phyloP scores from a whole-genome alignment of 1,140 invertebrate genomes.

The Cyclargus thomasi region DNA sequence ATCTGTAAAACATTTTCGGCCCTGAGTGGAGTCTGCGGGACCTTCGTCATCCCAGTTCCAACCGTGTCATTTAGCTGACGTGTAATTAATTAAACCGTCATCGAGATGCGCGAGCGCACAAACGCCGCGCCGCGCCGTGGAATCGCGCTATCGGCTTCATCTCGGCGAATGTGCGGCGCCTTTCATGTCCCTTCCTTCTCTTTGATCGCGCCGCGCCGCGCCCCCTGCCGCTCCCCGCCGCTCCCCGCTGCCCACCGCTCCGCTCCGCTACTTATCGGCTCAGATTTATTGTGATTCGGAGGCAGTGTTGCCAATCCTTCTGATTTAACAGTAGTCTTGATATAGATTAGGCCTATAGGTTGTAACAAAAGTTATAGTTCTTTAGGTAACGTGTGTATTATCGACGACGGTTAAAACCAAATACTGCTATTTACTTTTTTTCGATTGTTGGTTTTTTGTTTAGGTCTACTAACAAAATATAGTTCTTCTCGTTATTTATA shows the following conservation, averaged over 20 bases:
- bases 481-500: too few relatives aligned
- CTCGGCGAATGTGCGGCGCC: constrained; percentile 42
- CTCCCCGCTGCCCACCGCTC: constrained; percentile 34
- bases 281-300: constrained; percentile 73
- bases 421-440: too few relatives aligned
- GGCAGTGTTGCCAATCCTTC: constrained; percentile 14
- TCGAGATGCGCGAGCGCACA: not conserved
- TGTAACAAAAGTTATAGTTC: too few relatives aligned
- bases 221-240: too few relatives aligned
- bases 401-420: too few relatives aligned
- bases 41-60: not conserved
- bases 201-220: constrained; percentile 66
- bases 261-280: constrained; percentile 69
- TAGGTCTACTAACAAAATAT: too few relatives aligned
- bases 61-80: not conserved
- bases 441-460: too few relatives aligned
- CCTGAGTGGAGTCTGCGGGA: not conserved
- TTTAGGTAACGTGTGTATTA: too few relatives aligned
- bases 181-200: constrained; percentile 59
- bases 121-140: constrained; percentile 20
- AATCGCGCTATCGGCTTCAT: constrained; percentile 14
- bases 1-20: not conserved
- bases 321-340: too few relatives aligned
- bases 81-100: constrained; percentile 3
- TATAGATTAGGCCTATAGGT: too few relatives aligned